A percentile compares a stretch with the other conserved stretches of the same genome.
These are phyloP conservation scores for Standfussiana lucernea DNA, from an alignment of 2,888 invertebrate species.

Conservation along the genomic window DNA sequence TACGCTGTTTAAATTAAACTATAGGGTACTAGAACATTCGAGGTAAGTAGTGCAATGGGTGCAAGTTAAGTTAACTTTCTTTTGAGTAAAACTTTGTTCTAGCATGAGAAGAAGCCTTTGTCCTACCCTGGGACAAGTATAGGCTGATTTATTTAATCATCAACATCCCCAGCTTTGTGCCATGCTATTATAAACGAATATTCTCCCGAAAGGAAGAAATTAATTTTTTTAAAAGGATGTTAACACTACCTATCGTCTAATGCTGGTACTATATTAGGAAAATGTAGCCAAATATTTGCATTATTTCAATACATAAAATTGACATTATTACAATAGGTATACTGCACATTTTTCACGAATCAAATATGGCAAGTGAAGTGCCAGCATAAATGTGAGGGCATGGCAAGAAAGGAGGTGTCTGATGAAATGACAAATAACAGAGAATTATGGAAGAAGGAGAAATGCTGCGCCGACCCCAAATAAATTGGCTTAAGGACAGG, in stretches of 20 bases:
- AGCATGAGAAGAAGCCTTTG: background rate
- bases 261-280: background rate
- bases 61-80: background rate
- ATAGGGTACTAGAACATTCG: conserved; percentile 1
- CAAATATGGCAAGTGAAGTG: background rate
- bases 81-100: background rate
- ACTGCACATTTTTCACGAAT: background rate
- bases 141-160: background rate
- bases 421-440: too few relatives aligned
- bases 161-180: background rate
- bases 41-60: background rate
- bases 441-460: too few relatives aligned
- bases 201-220: background rate
- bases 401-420: too few relatives aligned
- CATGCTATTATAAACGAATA: background rate
- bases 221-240: background rate
- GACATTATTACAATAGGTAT: background rate
- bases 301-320: background rate
- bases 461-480: too few relatives aligned
- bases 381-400: background rate
- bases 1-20: conserved; percentile 25
- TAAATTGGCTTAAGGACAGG: too few relatives aligned
- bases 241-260: background rate
- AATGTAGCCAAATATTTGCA: background rate
- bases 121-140: background rate